A percentile compares a stretch with the other conserved stretches of the same genome.
Evolutionary conservation across 92 coral and sea anemone species (phyloP).

Genomic region (Siderastrea radians): DNA sequence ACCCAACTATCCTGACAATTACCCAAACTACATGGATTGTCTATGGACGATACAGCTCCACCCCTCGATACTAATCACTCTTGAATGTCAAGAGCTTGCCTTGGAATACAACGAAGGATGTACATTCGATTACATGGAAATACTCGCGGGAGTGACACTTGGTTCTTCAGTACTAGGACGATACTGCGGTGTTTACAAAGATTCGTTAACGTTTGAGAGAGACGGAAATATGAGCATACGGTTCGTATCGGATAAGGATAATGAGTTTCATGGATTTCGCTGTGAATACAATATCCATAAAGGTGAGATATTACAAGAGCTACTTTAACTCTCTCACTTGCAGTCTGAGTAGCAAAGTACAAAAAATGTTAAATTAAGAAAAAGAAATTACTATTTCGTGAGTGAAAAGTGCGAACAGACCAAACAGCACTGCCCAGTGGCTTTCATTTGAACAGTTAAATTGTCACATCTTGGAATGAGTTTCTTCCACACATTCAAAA

Average conservation of each 20-base stretch:
- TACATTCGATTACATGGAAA: conserved; percentile 61
- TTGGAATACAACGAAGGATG: conserved; percentile 50
- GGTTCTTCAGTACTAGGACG: conserved; percentile 49
- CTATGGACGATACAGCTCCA: conserved; percentile 50
- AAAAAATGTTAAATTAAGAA: no score
- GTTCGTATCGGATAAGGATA: conserved; percentile 64
- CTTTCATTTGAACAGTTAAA: no score
- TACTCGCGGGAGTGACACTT: conserved; percentile 44
- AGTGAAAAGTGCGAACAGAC: no score
- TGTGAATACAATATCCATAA: conserved; percentile 34
- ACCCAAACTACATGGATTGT: conserved; percentile 43
- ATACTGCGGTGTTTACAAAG: conserved; percentile 52
- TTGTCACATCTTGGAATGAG: no score
- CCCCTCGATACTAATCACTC: conserved; percentile 29
- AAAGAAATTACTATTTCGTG: no score
- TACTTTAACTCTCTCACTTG: no score
- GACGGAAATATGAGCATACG: conserved; percentile 64
- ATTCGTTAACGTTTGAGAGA: conserved; percentile 32
- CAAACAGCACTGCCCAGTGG: no score
- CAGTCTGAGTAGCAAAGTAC: no score
- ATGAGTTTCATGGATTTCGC: conserved; percentile 57
- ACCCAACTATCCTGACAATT: conserved; percentile 46
- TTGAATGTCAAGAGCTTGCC: conserved; percentile 32
- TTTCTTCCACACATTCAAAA: no score
- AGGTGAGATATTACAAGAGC: conserved; percentile 18